Base-by-base conservation (phyloP, 2,797 vertebrate species). In the Microctenopoma lineatum region DNA sequence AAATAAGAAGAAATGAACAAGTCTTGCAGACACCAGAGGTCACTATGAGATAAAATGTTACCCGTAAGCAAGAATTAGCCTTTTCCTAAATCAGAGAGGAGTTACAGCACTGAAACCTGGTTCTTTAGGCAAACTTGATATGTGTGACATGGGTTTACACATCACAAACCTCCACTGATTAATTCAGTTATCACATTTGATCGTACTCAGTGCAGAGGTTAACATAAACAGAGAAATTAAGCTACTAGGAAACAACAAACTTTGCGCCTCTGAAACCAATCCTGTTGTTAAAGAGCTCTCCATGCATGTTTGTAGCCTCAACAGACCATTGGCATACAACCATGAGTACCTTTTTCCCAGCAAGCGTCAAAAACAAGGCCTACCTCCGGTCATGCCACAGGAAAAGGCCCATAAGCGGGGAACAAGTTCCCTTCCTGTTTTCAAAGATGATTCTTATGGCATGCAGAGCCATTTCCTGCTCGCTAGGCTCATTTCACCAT, bases 351-450 rank as follows among this genome's bases (percentile, higher is more conserved):
- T 79, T 88, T 92, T 95, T 90, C 92, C 92, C 86, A 95, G 88
- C 92, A 93, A 95, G 93, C 88, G 92, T 90, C 94, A 90, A 91
- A 81, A 83, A 86, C 81, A 89, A 87, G 89, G 90, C 90, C 92
- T 80, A 81, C 84, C 88, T 88, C 73, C 80, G 86, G 88, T 95
- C 94, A 94, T 95, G 96, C 94, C 92, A 93, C 95, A 95, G 97
- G 97, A 98, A 97, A 94, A 85, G 84, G 93, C 92, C 93, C 87
- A 91, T 80, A 84, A 92, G 94, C 92, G 86, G 93, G 93, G 94
- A 95, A 96, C 95, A 97, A 96, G 92, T 83, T 90, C 91, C 84
- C 93, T 98, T 98, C 97, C 97, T 98, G 97, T 98, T 97, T 97
- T 97, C 95, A 94, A 89, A 95, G 92, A 92, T 87, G 89, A 92